Evolutionary conservation across 2,113 vertebrate species (phyloP).

Genomic region (Plotosus lineatus): DNA sequence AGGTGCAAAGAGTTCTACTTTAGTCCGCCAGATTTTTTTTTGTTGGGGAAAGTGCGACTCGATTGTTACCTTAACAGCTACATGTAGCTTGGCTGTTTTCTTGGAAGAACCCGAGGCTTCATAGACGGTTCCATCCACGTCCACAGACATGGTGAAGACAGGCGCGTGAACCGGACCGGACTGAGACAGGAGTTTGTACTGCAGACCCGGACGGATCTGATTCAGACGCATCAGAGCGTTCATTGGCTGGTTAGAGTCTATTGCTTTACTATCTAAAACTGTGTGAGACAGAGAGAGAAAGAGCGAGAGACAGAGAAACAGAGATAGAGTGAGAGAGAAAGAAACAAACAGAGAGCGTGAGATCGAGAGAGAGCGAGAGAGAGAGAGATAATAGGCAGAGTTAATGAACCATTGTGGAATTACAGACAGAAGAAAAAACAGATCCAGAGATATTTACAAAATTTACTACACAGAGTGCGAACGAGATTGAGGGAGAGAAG

Average conservation of each 20-base stretch:
- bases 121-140: constrained; percentile 91
- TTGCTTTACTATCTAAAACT: constrained; percentile 99
- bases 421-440: neutral
- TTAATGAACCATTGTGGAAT: too few species aligned
- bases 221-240: constrained; percentile 98
- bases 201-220: constrained; percentile 97
- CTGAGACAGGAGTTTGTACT: constrained; percentile 97
- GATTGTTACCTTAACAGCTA: constrained; percentile 90
- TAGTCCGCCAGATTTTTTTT: neutral
- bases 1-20: neutral
- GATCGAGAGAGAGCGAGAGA: neutral
- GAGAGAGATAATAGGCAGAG: neutral
- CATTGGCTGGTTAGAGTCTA: constrained; percentile 94
- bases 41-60: neutral
- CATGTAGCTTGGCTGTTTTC: constrained; percentile 98
- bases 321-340: neutral
- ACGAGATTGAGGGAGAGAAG: neutral
- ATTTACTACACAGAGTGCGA: neutral
- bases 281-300: constrained; percentile 9
- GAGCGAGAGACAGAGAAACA: neutral
- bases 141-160: constrained; percentile 99
- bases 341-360: neutral
- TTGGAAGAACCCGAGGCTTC: constrained; percentile 98
- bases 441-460: neutral
- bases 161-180: constrained; percentile 97